phyloP scores from a whole-genome alignment of 2,797 vertebrate genomes.

The Arrhamphus sclerolepis region DNA sequence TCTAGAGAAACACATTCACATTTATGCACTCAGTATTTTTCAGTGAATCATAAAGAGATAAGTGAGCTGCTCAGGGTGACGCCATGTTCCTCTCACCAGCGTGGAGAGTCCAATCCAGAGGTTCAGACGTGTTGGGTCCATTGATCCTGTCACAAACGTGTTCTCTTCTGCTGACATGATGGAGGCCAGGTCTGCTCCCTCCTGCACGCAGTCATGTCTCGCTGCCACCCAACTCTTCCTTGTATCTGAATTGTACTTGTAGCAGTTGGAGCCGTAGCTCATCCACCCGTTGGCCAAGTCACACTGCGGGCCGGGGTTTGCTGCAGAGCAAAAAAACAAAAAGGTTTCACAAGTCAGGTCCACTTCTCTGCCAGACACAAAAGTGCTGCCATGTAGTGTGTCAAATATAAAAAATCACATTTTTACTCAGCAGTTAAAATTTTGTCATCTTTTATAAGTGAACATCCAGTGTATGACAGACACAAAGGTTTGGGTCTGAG shows the following conservation, averaged over 20 bases:
- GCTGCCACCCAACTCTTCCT: conserved; percentile 77
- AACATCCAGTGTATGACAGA: too few relatives aligned
- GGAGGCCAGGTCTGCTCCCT: conserved; percentile 82
- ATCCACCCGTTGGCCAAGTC: conserved; percentile 75
- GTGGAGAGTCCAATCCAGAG: conserved; percentile 83
- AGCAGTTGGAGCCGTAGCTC: conserved; percentile 74
- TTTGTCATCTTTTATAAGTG: too few relatives aligned
- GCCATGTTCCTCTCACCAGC: conserved; percentile 66
- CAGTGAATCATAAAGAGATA: not conserved
- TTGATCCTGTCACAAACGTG: conserved; percentile 56
- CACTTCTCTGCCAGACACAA: too few relatives aligned
- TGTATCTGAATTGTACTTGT: conserved; percentile 65
- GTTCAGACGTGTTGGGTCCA: conserved; percentile 61
- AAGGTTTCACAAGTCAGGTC: not conserved
- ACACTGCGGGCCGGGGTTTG: conserved; percentile 73
- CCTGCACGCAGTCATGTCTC: conserved; percentile 73
- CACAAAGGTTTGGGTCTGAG: too few relatives aligned
- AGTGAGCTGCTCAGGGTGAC: not conserved
- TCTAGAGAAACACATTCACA: conserved; percentile 63
- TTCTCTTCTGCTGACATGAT: conserved; percentile 67
- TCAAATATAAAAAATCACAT: too few relatives aligned
- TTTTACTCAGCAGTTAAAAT: too few relatives aligned
- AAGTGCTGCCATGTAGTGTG: too few relatives aligned
- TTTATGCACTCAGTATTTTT: not conserved
- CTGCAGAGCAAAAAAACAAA: conserved; percentile 44